Conservation (phyloP, 1,140 invertebrate genomes). For the Drosophila ohnishii region DNA sequence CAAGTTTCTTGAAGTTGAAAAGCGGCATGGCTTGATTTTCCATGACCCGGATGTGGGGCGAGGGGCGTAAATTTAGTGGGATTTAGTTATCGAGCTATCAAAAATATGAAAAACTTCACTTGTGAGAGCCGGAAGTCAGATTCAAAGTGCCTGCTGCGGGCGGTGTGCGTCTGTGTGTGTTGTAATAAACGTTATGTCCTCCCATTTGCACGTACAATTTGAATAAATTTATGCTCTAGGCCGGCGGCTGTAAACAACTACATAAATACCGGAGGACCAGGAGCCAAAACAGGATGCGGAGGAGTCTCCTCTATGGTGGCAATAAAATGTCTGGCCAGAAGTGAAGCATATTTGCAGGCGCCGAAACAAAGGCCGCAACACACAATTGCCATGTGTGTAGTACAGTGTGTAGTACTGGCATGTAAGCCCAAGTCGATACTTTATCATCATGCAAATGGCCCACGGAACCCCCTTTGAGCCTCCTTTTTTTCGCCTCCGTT, state of each 20-base stretch:
- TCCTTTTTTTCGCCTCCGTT: constrained; percentile 5
- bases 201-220: constrained; percentile 69
- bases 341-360: constrained; percentile 53
- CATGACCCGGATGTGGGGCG: background rate
- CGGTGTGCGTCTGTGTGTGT: background rate
- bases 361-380: constrained; percentile 40
- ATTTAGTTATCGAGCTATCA: constrained; percentile 34
- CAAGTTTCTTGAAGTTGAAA: background rate
- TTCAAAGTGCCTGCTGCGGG: constrained; percentile 18
- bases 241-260: constrained; percentile 63
- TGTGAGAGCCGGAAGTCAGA: constrained; percentile 5
- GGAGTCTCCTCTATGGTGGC: constrained; percentile 11
- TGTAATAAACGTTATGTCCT: constrained; percentile 51
- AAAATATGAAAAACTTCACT: constrained; percentile 36
- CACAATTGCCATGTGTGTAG: constrained; percentile 7
- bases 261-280: constrained; percentile 53
- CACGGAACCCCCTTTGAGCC: background rate
- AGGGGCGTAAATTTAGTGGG: constrained; percentile 24
- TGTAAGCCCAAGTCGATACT: constrained; percentile 66
- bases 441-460: constrained; percentile 71
- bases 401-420: background rate
- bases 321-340: constrained; percentile 59
- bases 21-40: constrained; percentile 4
- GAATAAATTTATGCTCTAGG: constrained; percentile 58
- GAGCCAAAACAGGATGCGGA: background rate